Evolutionary conservation across 2,888 invertebrate genomes (phyloP).

Genomic region (Tetragonula carbonaria): DNA sequence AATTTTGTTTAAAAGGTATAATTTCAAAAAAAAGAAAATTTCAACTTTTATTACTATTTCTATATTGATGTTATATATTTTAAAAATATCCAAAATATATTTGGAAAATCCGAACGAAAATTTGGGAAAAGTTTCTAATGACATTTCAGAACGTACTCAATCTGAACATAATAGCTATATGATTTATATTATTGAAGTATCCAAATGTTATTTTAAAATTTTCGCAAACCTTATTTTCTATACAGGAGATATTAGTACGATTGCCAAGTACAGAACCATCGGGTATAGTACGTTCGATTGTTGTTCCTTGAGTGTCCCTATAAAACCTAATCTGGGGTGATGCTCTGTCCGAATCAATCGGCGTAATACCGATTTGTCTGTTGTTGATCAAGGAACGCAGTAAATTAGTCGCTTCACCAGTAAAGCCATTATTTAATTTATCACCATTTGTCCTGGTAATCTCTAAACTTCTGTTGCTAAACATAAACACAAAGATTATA

Average conservation of each 20-base stretch:
- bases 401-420: constrained; percentile 90
- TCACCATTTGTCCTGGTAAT: constrained; percentile 82
- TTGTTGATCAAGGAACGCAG: constrained; percentile 91
- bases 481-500: constrained; percentile 26
- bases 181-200: not conserved
- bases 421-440: constrained; percentile 80
- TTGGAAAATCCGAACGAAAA: not conserved
- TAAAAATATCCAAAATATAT: constrained; percentile 3
- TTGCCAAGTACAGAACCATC: constrained; percentile 81
- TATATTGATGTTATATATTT: not conserved
- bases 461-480: constrained; percentile 81
- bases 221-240: constrained; percentile 79
- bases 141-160: not conserved
- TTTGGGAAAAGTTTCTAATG: not conserved
- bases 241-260: constrained; percentile 79
- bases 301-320: constrained; percentile 85
- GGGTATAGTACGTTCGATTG: constrained; percentile 85
- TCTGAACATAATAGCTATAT: not conserved
- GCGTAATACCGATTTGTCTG: constrained; percentile 89
- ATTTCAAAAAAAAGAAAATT: constrained; percentile 19
- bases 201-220: not conserved
- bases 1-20: constrained; percentile 28
- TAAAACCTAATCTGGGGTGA: constrained; percentile 86
- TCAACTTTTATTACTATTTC: constrained; percentile 8
- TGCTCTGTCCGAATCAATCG: constrained; percentile 76